These are phyloP conservation scores for Marmota flaviventris DNA, from an alignment of 2,113 vertebrate genomes.

Conservation along the genomic window DNA sequence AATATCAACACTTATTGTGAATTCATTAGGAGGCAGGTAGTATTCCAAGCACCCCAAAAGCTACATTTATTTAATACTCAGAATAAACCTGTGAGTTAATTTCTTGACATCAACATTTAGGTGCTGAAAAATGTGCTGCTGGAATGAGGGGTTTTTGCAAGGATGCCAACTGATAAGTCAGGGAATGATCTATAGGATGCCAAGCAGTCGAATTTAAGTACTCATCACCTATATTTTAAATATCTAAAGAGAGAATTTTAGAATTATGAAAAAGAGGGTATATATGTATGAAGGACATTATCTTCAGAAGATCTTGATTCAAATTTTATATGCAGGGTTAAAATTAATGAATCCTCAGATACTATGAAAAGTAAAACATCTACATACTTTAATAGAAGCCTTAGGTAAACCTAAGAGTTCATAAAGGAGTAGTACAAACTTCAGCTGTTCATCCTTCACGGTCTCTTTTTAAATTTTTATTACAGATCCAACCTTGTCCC, in stretches of 20 bases:
- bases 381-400: not conserved
- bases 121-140: not conserved
- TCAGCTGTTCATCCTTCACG: not conserved
- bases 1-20: not conserved
- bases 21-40: not conserved
- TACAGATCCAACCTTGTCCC: not conserved
- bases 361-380: not conserved
- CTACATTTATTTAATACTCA: not conserved
- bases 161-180: too few species aligned
- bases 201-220: not conserved
- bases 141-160: not conserved
- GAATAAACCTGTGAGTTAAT: not conserved
- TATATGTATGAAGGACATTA: not conserved
- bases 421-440: not conserved
- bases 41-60: not conserved
- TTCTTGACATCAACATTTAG: not conserved
- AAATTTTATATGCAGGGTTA: not conserved
- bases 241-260: not conserved
- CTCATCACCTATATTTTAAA: not conserved
- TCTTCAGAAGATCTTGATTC: not conserved
- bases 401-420: not conserved
- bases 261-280: not conserved
- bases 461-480: not conserved
- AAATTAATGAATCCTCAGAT: not conserved
- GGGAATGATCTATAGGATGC: fast-evolving